These are phyloP conservation scores for Nemopilema nomurai DNA, from an alignment of 30 jellyfish, hydroid and myxozoan species.

Conservation along the genomic window DNA sequence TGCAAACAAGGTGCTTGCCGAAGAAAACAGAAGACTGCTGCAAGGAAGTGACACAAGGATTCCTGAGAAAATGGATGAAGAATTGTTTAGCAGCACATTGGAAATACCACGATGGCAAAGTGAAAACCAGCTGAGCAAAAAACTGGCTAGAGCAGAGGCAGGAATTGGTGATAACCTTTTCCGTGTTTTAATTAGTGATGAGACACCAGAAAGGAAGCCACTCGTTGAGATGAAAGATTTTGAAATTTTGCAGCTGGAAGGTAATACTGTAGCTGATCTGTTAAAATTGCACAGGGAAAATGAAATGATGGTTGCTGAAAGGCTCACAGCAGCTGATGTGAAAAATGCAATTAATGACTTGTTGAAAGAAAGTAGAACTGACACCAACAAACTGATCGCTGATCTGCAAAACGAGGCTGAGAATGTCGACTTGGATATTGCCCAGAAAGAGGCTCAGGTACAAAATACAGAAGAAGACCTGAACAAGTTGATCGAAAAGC, in stretches of 20 bases:
- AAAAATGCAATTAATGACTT: constrained; percentile 31
- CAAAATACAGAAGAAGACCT: constrained; percentile 6
- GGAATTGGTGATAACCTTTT: constrained; percentile 30
- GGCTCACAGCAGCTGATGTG: constrained; percentile 14
- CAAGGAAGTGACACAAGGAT: background rate
- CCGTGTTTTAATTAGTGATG: background rate
- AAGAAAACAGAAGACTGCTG: constrained; percentile 13
- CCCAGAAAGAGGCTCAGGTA: background rate
- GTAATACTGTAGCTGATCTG: constrained; percentile 32
- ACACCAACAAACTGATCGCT: background rate
- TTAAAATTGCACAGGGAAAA: constrained; percentile 7
- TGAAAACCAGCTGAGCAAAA: constrained; percentile 16
- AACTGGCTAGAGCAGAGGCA: constrained; percentile 11
- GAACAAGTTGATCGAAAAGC: constrained; percentile 5
- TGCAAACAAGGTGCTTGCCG: constrained; percentile 4
- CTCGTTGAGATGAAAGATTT: constrained; percentile 9
- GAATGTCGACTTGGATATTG: background rate
- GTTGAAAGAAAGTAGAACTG: constrained; percentile 13
- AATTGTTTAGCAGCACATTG: background rate
- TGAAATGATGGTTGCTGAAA: background rate
- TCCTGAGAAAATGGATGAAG: background rate
- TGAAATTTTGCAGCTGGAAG: constrained; percentile 9
- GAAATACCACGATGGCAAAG: constrained; percentile 59
- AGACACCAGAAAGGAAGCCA: background rate
- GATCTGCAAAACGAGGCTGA: constrained; percentile 39